phyloP scores from a whole-genome alignment of 2,797 vertebrate species.

The Lagorchestes hirsutus region DNA sequence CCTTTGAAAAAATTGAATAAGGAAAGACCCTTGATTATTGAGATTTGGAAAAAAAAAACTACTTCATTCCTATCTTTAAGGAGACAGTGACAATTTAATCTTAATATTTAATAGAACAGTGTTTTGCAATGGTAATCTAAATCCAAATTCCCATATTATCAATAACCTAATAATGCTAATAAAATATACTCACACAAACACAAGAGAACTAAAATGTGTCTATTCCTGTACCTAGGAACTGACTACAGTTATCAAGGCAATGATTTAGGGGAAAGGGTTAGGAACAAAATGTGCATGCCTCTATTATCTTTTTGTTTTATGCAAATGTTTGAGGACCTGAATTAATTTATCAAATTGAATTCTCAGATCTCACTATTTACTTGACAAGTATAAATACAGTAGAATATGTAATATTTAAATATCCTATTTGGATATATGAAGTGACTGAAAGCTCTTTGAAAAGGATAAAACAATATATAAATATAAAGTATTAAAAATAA shows the following conservation, averaged over 20 bases:
- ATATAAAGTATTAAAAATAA: background rate
- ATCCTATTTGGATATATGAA: background rate
- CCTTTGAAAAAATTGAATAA: constrained; percentile 8
- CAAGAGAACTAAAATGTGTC: background rate
- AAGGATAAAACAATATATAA: background rate
- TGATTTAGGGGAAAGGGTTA: background rate
- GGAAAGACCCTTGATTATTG: background rate
- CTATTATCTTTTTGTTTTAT: constrained; percentile 13
- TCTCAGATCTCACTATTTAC: background rate
- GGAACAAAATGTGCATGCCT: background rate
- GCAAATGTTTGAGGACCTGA: background rate
- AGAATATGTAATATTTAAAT: constrained; percentile 23
- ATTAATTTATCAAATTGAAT: constrained; percentile 11
- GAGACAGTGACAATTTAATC: background rate
- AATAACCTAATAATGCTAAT: constrained; percentile 33
- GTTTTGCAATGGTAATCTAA: background rate
- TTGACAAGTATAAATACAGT: background rate
- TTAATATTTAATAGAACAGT: constrained; percentile 19
- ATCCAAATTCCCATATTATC: background rate
- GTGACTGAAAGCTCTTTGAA: constrained; percentile 1
- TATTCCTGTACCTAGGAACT: background rate
- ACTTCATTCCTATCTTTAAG: background rate
- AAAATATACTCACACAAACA: background rate
- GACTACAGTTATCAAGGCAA: background rate
- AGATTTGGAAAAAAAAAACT: background rate